phyloP scores from a whole-genome alignment of 2,113 vertebrate genomes.

The Pachypanchax playfairii region DNA sequence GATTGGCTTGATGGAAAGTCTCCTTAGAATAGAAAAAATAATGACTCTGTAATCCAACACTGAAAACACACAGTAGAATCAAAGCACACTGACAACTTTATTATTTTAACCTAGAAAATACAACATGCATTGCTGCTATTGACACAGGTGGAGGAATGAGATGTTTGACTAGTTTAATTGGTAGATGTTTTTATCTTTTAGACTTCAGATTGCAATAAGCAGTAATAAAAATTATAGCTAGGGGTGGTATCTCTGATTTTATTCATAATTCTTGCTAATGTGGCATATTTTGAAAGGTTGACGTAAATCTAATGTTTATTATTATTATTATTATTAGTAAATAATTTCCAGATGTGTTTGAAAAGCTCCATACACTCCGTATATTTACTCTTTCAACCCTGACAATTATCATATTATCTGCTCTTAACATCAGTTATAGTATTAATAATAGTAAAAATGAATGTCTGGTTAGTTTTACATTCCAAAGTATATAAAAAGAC shows the following conservation, averaged over 20 bases:
- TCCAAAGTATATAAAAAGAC: too few species aligned
- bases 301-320: too few species aligned
- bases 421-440: conserved; percentile 16
- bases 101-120: conserved; percentile 48
- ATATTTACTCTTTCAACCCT: too few species aligned
- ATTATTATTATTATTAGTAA: too few species aligned
- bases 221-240: too few species aligned
- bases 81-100: conserved; percentile 30
- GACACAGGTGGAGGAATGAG: conserved; percentile 57
- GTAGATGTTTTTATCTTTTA: too few species aligned
- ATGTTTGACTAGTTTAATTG: too few species aligned
- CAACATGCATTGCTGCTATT: conserved; percentile 50
- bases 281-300: too few species aligned
- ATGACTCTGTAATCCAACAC: conserved; percentile 61
- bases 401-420: conserved; percentile 12
- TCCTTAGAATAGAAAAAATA: conserved; percentile 61
- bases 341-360: too few species aligned
- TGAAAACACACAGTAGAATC: conserved; percentile 46
- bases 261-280: not conserved
- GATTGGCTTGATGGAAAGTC: conserved; percentile 16
- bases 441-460: conserved; percentile 25
- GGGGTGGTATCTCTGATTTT: not conserved
- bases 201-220: too few species aligned
- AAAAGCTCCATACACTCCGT: too few species aligned
- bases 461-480: conserved; percentile 5